phyloP scores from a whole-genome alignment of 2,113 vertebrate genomes.

The Chionomys nivalis region DNA sequence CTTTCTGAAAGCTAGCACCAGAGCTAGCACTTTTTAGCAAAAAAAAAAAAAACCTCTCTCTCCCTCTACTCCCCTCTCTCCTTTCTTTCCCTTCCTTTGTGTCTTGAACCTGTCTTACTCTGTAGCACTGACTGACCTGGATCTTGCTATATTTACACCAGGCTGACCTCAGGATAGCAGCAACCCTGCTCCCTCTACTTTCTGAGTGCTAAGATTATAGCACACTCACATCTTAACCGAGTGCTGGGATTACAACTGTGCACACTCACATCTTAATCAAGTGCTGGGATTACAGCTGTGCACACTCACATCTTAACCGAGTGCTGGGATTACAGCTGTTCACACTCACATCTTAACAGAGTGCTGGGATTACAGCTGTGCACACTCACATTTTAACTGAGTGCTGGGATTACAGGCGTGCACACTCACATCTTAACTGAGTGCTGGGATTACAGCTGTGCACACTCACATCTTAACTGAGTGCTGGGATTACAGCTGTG shows the following conservation, averaged over 20 bases:
- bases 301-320: too few species aligned
- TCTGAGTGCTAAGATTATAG: neutral
- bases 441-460: neutral
- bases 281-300: too few species aligned
- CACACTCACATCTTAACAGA: neutral
- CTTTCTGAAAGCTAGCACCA: neutral
- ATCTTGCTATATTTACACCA: neutral
- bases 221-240: neutral
- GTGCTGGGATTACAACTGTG: too few species aligned
- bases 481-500: too few species aligned
- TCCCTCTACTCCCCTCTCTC: too few species aligned
- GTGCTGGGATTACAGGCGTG: too few species aligned
- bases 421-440: neutral
- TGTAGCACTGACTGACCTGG: too few species aligned
- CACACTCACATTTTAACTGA: too few species aligned
- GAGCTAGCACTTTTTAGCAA: neutral
- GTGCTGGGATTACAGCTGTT: neutral
- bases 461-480: neutral
- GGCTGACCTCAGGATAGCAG: neutral
- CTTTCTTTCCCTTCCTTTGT: neutral
- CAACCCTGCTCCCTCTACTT: neutral
- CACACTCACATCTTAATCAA: too few species aligned
- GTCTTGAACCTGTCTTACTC: neutral
- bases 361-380: neutral
- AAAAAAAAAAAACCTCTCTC: too few species aligned